Evolutionary conservation across 2,888 invertebrate species (phyloP).

Genomic region (Drosophila borborema): DNA sequence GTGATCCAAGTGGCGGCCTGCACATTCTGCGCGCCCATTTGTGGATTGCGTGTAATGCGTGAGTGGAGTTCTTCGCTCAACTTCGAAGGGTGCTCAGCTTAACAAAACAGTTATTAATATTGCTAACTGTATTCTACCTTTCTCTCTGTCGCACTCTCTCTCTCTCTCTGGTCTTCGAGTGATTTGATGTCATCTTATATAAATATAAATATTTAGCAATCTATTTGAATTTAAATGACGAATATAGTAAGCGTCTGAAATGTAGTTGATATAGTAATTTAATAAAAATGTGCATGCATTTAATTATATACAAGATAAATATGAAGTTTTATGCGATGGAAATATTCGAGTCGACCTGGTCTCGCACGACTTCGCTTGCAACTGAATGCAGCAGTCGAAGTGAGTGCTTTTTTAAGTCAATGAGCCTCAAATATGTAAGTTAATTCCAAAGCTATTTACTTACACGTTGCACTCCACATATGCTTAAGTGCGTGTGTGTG

Average conservation of each 20-base stretch:
- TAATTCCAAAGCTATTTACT: background rate
- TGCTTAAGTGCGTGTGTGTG: background rate
- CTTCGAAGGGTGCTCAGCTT: background rate
- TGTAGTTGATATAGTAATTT: background rate
- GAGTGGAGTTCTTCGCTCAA: background rate
- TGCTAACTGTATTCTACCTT: background rate
- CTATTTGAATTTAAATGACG: background rate
- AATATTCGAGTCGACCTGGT: background rate
- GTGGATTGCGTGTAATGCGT: background rate
- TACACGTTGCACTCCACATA: background rate
- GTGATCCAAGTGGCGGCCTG: background rate
- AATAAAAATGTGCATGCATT: background rate
- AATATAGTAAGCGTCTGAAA: background rate
- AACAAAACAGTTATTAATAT: background rate
- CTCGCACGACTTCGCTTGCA: background rate
- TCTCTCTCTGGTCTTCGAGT: too few relatives aligned
- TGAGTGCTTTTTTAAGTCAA: background rate
- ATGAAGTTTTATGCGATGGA: background rate
- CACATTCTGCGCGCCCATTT: background rate
- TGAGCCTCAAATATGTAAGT: background rate
- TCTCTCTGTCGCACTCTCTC: too few relatives aligned
- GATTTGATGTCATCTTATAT: background rate
- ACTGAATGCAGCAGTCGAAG: background rate
- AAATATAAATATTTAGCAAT: background rate
- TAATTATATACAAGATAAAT: background rate